Evolutionary conservation across 2,888 invertebrate genomes (phyloP), one percentile per base, ranked within the genome.

Genomic region (Ochlodes sylvanus): DNA sequence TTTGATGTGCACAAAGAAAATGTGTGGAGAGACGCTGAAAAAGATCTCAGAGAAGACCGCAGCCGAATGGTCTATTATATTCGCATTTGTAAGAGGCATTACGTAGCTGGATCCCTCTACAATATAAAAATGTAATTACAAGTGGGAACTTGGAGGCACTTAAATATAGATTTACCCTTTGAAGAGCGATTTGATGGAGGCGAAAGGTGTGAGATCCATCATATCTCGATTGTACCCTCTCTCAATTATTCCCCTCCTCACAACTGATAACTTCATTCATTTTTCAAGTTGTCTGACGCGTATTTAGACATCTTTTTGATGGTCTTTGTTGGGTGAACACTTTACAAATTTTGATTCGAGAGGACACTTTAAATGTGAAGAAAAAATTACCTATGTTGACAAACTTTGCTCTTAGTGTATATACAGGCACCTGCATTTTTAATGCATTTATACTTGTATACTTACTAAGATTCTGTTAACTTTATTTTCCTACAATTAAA

Each of bases 131-230:
- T 87, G 90, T 90, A 91, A 92, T 91, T 91, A 91, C 88, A 86
- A 87, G 82, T 76, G 79, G 80, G 82, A 89, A 86, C 79, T 88
- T 86, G 78, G 78, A 74, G 79, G 86, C 87, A 90, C 90, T 91
- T 88, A 92, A 90, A 92, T 90, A 90, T 89, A 91, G 89, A 92
- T 92, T 91, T 92, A 91, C 91, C 89, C 90, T 90, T 90, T 89
- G 85, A 82, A 88, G 84, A 86, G 85, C 81, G 82, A 85, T 87
- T 88, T 85, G 86, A 87, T 87, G 81, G 87, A 82, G 81, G 78
- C 75, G 79, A 77, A 81, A 89, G 88, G 90, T 90, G 89, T 87
- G 84, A 90, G 89, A 90, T 90, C 88, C 86, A 92, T 91, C 88
- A 91, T 89, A 90, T 88, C 84, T 84, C 87, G 86, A 90, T 91